These are phyloP conservation scores for Orchestia grillus DNA, from an alignment of 1,140 invertebrate genomes.

Conservation along the genomic window DNA sequence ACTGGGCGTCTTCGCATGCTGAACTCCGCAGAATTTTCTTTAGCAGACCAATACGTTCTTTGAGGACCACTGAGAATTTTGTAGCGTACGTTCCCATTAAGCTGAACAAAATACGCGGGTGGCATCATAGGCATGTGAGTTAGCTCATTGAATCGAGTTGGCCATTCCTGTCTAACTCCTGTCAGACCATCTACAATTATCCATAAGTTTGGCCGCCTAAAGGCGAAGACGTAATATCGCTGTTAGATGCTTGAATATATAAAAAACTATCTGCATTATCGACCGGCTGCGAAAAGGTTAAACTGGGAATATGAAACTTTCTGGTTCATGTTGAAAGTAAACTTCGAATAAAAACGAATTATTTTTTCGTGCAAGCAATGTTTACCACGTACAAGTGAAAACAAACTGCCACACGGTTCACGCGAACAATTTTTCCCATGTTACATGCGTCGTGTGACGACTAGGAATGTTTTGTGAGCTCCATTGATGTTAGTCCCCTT, in stretches of 20 bases:
- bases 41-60: not conserved
- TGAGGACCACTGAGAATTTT: no score
- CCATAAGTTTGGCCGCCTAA: no score
- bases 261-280: no score
- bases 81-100: not conserved
- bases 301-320: no score
- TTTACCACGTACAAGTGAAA: not conserved
- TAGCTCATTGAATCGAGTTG: no score
- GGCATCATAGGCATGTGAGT: no score
- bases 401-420: not conserved
- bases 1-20: not conserved
- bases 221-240: no score
- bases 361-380: not conserved
- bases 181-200: no score
- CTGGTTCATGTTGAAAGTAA: not conserved
- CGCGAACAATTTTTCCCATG: not conserved
- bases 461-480: not conserved
- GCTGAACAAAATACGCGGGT: not conserved
- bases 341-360: not conserved
- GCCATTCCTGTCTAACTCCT: no score
- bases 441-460: not conserved
- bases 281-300: no score
- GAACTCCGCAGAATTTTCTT: not conserved
- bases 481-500: not conserved
- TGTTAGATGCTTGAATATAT: no score